Conservation (phyloP, 2,888 invertebrate genomes). For the Clusia tigrina region DNA sequence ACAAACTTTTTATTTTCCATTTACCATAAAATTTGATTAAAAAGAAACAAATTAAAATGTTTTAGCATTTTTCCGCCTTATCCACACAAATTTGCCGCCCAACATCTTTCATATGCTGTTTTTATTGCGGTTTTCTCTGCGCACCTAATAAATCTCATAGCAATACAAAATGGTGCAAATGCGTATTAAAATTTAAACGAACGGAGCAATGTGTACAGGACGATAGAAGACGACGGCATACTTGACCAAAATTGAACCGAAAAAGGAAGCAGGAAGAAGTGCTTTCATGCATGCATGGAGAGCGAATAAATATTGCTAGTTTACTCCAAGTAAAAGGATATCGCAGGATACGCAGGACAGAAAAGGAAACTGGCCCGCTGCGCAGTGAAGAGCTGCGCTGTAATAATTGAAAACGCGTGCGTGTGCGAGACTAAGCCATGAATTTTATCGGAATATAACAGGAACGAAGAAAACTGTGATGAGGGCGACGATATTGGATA, state of each 20-base stretch:
- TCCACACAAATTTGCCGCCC: too few species aligned
- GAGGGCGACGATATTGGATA: background rate
- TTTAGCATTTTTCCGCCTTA: too few species aligned
- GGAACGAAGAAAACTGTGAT: constrained; percentile 44
- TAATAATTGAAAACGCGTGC: too few species aligned
- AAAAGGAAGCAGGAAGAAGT: too few species aligned
- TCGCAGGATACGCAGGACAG: background rate
- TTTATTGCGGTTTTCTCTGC: too few species aligned
- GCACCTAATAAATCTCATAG: constrained; percentile 25
- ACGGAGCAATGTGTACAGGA: background rate
- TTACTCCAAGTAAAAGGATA: too few species aligned
- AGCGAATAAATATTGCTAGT: too few species aligned
- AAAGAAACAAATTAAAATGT: too few species aligned
- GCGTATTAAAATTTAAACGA: background rate
- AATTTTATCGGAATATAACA: constrained; percentile 59
- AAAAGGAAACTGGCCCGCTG: background rate
- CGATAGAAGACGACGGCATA: background rate
- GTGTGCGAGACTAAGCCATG: constrained; percentile 25
- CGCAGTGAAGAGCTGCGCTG: background rate
- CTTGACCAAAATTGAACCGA: too few species aligned
- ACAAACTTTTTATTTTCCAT: too few species aligned
- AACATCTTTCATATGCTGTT: too few species aligned
- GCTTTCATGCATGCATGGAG: background rate
- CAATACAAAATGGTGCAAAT: constrained; percentile 32
- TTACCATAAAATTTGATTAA: too few species aligned